Percentiles rank a stretch among this genome's conserved stretches.
Conservation (phyloP, 2,888 invertebrate species). For the Brachynemurus nebulosus region DNA sequence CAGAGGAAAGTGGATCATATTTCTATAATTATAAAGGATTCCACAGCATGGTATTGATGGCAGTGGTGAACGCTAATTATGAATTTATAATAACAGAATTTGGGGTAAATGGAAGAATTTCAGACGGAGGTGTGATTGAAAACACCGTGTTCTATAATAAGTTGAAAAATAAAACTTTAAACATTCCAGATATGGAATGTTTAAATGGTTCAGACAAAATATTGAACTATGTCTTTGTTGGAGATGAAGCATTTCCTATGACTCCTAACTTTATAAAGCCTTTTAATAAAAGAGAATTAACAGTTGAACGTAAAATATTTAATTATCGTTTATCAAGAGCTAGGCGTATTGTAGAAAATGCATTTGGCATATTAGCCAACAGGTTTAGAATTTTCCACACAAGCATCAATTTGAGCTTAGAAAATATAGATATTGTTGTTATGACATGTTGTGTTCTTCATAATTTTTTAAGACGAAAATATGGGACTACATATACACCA, state of each 20-base stretch:
- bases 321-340: constrained; percentile 20
- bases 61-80: constrained; percentile 16
- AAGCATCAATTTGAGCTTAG: constrained; percentile 20
- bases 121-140: constrained; percentile 17
- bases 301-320: constrained; percentile 15
- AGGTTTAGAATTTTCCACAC: constrained; percentile 26
- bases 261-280: constrained; percentile 21
- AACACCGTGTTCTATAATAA: constrained; percentile 13
- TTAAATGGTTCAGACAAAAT: constrained; percentile 2
- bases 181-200: constrained; percentile 7
- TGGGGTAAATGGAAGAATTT: constrained; percentile 16
- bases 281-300: constrained; percentile 20
- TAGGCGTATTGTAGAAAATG: constrained; percentile 20
- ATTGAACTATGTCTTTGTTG: constrained; percentile 20
- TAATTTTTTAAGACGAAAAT: constrained; percentile 14
- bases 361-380: constrained; percentile 22
- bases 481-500: not conserved
- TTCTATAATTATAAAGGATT: constrained; percentile 23
- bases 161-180: constrained; percentile 10
- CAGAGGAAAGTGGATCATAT: constrained; percentile 17
- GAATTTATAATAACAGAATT: constrained; percentile 15
- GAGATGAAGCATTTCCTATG: constrained; percentile 23
- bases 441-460: constrained; percentile 21
- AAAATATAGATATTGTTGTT: constrained; percentile 20
- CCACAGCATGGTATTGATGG: constrained; percentile 15